These are phyloP conservation scores for Protobothrops mucrosquamatus DNA, from an alignment of 2,113 vertebrate genomes.

Conservation along the genomic window DNA sequence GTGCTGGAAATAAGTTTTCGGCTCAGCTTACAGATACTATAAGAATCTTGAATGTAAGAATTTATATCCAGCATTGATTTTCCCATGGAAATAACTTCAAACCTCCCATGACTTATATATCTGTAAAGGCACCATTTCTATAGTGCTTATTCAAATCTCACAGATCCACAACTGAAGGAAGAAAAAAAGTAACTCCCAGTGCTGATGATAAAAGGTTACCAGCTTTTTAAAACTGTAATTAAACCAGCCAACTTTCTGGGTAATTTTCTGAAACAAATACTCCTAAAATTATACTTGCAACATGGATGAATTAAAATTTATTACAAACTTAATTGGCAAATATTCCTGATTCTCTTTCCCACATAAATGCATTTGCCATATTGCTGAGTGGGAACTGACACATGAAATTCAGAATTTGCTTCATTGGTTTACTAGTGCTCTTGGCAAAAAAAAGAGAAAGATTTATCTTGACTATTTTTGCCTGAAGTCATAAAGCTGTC, in stretches of 20 bases:
- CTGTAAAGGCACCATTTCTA: conserved; percentile 29
- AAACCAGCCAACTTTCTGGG: conserved; percentile 47
- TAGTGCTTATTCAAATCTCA: conserved; percentile 21
- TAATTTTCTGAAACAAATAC: conserved; percentile 37
- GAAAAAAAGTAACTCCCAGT: fast-evolving
- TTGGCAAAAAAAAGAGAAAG: conserved; percentile 22
- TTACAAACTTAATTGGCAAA: conserved; percentile 50
- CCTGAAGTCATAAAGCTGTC: background rate
- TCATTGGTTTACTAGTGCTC: conserved; percentile 43
- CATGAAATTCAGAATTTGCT: conserved; percentile 46
- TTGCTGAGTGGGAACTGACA: conserved; percentile 30
- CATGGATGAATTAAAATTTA: conserved; percentile 24
- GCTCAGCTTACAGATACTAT: background rate
- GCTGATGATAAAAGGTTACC: conserved; percentile 20
- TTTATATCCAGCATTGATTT: conserved; percentile 30
- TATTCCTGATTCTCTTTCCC: conserved; percentile 1
- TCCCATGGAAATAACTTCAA: conserved; percentile 17
- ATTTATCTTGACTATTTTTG: background rate
- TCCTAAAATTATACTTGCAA: conserved; percentile 32
- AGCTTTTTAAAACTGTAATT: conserved; percentile 46
- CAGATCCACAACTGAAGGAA: conserved; percentile 28
- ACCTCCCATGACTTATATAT: conserved; percentile 31
- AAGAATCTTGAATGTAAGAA: conserved; percentile 9
- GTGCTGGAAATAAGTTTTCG: conserved; percentile 5
- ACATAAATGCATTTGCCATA: background rate